Conservation (phyloP, 2,888 invertebrate species). For the Heteromurus nitidus region DNA sequence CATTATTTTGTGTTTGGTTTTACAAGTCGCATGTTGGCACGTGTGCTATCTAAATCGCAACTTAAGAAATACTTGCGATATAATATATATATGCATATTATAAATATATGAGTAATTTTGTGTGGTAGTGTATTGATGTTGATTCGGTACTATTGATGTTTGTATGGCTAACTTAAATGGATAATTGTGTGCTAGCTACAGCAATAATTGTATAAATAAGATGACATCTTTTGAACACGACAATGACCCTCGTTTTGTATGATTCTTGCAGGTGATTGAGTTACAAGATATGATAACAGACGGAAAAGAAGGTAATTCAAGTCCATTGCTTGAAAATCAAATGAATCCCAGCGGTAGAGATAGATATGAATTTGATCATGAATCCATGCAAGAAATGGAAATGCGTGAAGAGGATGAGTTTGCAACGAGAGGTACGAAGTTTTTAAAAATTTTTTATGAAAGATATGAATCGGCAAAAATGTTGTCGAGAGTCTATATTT, state of each 20-base stretch:
- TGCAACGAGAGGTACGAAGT: slow-evolving; percentile 40
- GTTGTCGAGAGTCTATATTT: background rate
- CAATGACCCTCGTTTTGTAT: background rate
- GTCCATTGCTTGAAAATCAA: slow-evolving; percentile 74
- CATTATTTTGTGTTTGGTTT: too few relatives aligned
- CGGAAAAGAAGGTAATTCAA: slow-evolving; percentile 74
- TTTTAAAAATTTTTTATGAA: background rate
- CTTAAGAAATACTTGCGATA: background rate
- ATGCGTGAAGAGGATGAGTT: slow-evolving; percentile 67
- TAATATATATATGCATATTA: background rate
- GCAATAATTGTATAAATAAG: background rate
- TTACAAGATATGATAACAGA: slow-evolving; percentile 81
- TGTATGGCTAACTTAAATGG: slow-evolving; percentile 21
- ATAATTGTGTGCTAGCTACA: slow-evolving; percentile 21
- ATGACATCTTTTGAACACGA: background rate
- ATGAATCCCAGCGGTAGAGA: slow-evolving; percentile 38
- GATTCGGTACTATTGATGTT: slow-evolving; percentile 30
- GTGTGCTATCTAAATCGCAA: too few relatives aligned
- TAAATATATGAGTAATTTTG: background rate
- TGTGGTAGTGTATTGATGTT: background rate
- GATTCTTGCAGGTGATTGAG: slow-evolving; percentile 81
- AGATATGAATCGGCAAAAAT: too few relatives aligned
- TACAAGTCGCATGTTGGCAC: too few relatives aligned
- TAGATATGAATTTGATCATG: slow-evolving; percentile 66
- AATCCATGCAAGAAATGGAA: slow-evolving; percentile 78